Evolutionary conservation across 1,140 invertebrate genomes (phyloP).

Genomic region (Phymastichus coffea): DNA sequence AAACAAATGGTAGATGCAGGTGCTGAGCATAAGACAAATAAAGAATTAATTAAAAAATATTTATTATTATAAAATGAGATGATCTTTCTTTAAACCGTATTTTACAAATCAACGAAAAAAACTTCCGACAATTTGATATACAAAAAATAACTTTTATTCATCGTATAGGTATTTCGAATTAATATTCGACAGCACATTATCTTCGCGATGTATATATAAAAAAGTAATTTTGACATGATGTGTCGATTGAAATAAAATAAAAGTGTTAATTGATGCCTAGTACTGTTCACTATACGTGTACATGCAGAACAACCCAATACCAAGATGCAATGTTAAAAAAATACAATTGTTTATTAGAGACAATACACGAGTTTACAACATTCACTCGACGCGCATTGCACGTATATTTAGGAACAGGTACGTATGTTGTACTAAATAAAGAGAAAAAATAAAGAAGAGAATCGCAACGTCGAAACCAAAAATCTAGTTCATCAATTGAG

Average conservation of each 20-base stretch:
- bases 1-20: too few relatives aligned
- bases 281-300: background rate
- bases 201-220: too few relatives aligned
- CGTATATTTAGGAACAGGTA: constrained; percentile 25
- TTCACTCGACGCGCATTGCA: constrained; percentile 11
- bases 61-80: background rate
- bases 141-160: too few relatives aligned
- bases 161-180: too few relatives aligned
- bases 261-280: background rate
- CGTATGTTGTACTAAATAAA: constrained; percentile 13
- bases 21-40: background rate
- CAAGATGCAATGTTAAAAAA: too few relatives aligned
- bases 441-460: background rate
- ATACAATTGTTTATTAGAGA: too few relatives aligned
- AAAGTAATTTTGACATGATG: too few relatives aligned
- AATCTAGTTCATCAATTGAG: background rate
- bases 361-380: constrained; percentile 1
- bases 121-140: too few relatives aligned
- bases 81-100: too few relatives aligned
- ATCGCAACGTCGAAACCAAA: background rate
- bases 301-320: too few relatives aligned
- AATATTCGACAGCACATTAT: too few relatives aligned
- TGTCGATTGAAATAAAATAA: background rate
- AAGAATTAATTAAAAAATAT: background rate
- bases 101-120: too few relatives aligned